A percentile compares a stretch with the other conserved stretches of the same genome.
These are phyloP conservation scores for Rhinella marina DNA, from an alignment of 2,797 vertebrate species.

Conservation along the genomic window DNA sequence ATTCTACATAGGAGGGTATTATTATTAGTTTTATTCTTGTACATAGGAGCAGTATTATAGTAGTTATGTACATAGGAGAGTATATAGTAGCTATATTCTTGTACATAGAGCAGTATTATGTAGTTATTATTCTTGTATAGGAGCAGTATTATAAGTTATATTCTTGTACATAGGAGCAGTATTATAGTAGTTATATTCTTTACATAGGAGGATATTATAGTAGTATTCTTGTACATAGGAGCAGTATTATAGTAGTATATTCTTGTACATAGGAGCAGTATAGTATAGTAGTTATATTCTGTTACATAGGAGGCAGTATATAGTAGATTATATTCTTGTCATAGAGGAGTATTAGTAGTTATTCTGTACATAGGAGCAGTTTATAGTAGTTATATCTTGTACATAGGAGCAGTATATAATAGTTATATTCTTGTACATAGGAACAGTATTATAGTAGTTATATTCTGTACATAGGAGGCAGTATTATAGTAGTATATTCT, in stretches of 20 bases:
- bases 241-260: conserved; percentile 14
- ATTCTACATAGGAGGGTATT: background rate
- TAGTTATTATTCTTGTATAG: background rate
- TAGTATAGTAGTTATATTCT: conserved; percentile 16
- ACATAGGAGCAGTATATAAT: conserved; percentile 3
- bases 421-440: conserved; percentile 10
- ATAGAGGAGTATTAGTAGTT: conserved; percentile 1
- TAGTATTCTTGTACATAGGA: background rate
- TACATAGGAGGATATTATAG: background rate
- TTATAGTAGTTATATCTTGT: conserved; percentile 4
- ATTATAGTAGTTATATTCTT: background rate
- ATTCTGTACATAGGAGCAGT: conserved; percentile 1
- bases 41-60: background rate
- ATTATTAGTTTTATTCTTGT: conserved; percentile 18
- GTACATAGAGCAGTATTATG: background rate
- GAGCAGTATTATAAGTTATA: background rate
- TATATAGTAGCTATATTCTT: background rate
- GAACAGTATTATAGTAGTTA: conserved; percentile 6
- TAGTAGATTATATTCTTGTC: conserved; percentile 15
- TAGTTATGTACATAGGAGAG: background rate
- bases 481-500: background rate
- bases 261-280: background rate
- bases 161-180: background rate
- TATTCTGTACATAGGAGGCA: conserved; percentile 7
- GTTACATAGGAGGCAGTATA: background rate